These are phyloP conservation scores for Hirtodrosophila duncani DNA, from an alignment of 2,888 invertebrate genomes.

Conservation along the genomic window DNA sequence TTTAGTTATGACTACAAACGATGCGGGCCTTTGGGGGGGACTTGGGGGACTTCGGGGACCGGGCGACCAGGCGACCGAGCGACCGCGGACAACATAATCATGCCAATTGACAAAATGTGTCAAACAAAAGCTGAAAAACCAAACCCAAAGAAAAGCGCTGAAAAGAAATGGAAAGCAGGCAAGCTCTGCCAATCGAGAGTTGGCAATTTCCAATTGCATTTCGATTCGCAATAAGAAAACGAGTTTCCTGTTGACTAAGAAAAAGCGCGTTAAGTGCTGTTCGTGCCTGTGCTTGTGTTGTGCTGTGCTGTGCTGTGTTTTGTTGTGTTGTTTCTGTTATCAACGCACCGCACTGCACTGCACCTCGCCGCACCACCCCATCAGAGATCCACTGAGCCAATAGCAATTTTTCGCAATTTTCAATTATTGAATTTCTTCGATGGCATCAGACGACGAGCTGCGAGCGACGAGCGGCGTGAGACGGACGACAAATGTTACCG, in stretches of 20 bases:
- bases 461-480: conserved; percentile 8
- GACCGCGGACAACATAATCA: conserved; percentile 59
- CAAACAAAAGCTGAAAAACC: not conserved
- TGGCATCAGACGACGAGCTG: conserved; percentile 45
- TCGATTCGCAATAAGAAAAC: conserved; percentile 34
- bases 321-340: conserved; percentile 14
- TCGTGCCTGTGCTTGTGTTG: conserved; percentile 2
- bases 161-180: conserved; percentile 9
- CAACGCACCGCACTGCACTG: no score
- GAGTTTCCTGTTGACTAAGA: conserved; percentile 54
- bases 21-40: conserved; percentile 13
- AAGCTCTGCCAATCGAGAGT: conserved; percentile 21
- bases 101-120: conserved; percentile 49
- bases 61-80: not conserved
- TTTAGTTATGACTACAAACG: conserved; percentile 51
- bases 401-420: conserved; percentile 60
- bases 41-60: no score
- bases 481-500: not conserved
- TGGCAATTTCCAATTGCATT: conserved; percentile 19
- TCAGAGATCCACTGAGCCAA: conserved; percentile 3
- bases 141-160: not conserved
- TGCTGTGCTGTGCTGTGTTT: conserved; percentile 1
- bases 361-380: no score
- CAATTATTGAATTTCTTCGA: conserved; percentile 65
- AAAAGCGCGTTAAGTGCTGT: conserved; percentile 58